These are phyloP conservation scores for Sipha maydis DNA, from an alignment of 2,888 invertebrate species.

Conservation along the genomic window DNA sequence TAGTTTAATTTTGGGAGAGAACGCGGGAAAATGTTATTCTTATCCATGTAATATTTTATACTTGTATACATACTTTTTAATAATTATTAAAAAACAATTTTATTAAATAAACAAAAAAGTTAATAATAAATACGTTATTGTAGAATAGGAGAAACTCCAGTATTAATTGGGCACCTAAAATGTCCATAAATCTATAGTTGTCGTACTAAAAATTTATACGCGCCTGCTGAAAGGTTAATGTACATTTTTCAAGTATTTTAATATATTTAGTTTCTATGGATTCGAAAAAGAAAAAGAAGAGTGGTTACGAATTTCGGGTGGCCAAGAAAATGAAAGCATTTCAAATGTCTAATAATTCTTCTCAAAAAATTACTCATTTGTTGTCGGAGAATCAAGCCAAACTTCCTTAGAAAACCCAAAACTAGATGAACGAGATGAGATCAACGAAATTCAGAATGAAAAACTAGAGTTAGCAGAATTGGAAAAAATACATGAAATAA, in stretches of 20 bases:
- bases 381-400: not conserved
- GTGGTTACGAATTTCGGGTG: constrained; percentile 15
- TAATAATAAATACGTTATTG: too few relatives aligned
- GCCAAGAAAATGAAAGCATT: constrained; percentile 6
- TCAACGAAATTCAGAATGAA: not conserved
- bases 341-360: not conserved
- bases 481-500: constrained; percentile 3
- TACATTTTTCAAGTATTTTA: not conserved
- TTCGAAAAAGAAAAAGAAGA: constrained; percentile 8
- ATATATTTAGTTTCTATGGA: constrained; percentile 7
- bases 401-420: not conserved
- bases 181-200: too few relatives aligned
- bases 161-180: too few relatives aligned
- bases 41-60: too few relatives aligned
- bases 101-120: too few relatives aligned
- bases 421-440: constrained; percentile 1
- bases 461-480: constrained; percentile 13
- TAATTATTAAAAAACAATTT: too few relatives aligned
- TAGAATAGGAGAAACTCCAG: too few relatives aligned
- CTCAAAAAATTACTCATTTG: constrained; percentile 4
- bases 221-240: too few relatives aligned
- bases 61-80: too few relatives aligned
- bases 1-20: too few relatives aligned
- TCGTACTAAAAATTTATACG: too few relatives aligned
- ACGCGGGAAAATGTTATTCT: too few relatives aligned